Percentiles rank a stretch among this genome's conserved stretches.
phyloP scores from a whole-genome alignment of 2,888 invertebrate genomes.

The Choristoneura rosaceana region DNA sequence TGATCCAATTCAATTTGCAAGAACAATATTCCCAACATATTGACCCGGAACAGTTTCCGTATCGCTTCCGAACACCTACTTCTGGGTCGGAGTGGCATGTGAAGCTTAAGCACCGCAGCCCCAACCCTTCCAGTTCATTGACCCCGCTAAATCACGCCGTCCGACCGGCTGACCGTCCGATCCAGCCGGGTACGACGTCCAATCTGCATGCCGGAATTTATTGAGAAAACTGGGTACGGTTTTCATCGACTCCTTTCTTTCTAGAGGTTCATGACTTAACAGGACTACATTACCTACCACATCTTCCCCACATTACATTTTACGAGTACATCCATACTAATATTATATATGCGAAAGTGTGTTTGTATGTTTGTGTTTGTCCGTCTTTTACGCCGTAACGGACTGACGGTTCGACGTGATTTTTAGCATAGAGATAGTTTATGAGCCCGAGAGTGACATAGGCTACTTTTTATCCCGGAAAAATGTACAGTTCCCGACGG shows the following conservation, averaged over 20 bases:
- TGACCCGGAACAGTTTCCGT: background rate
- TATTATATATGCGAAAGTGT: too few species aligned
- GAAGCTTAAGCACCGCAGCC: conserved; percentile 3
- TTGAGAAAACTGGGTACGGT: conserved; percentile 4
- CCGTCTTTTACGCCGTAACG: too few species aligned
- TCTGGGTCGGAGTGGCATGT: background rate
- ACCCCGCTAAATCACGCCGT: conserved; percentile 20
- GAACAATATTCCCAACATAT: background rate
- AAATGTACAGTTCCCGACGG: too few species aligned
- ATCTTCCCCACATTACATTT: too few species aligned
- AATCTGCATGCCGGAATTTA: conserved; percentile 17
- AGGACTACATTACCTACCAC: too few species aligned
- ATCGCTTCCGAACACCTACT: background rate
- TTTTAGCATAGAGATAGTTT: too few species aligned
- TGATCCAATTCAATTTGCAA: background rate
- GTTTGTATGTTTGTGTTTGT: too few species aligned
- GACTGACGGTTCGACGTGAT: too few species aligned
- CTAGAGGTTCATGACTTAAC: background rate
- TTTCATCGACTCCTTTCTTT: background rate
- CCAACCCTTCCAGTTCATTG: conserved; percentile 18
- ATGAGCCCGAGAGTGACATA: too few species aligned
- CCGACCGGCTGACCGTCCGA: background rate
- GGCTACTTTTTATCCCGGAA: too few species aligned
- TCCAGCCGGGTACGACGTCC: background rate
- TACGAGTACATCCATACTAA: too few species aligned